A percentile compares a stretch with the other conserved stretches of the same genome.
phyloP scores from a whole-genome alignment of 2,888 invertebrate species.

The Caenorhabditis macrosperma region DNA sequence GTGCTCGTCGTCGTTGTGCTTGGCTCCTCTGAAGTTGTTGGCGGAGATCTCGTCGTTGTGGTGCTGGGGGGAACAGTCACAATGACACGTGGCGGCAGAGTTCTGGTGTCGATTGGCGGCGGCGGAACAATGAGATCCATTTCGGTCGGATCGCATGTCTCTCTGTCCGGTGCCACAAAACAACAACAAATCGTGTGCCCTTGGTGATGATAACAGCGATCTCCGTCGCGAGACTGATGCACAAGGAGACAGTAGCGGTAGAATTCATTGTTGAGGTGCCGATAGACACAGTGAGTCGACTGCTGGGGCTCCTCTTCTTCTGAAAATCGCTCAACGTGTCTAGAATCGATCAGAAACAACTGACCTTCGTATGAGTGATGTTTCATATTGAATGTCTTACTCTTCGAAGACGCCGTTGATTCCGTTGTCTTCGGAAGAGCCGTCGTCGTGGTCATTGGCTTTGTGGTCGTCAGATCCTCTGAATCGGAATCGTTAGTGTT shows the following conservation, averaged over 20 bases:
- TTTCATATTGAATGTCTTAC: conserved; percentile 40
- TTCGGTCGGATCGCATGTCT: conserved; percentile 68
- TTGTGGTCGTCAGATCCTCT: conserved; percentile 47
- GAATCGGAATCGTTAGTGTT: background rate
- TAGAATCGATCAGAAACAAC: background rate
- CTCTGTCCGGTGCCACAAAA: conserved; percentile 65
- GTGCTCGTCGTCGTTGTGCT: conserved; percentile 29
- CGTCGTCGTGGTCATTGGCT: conserved; percentile 48
- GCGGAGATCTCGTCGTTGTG: conserved; percentile 30
- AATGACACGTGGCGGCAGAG: conserved; percentile 35
- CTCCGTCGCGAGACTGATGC: conserved; percentile 54
- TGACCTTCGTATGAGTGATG: conserved; percentile 25
- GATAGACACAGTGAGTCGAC: conserved; percentile 64
- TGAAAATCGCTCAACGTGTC: background rate
- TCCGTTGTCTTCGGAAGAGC: conserved; percentile 16
- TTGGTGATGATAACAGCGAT: conserved; percentile 66
- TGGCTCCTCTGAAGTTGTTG: conserved; percentile 53
- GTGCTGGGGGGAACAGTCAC: conserved; percentile 48
- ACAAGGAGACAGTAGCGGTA: conserved; percentile 69
- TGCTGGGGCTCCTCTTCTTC: conserved; percentile 51
- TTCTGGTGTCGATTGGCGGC: conserved; percentile 15
- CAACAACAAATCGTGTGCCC: conserved; percentile 70
- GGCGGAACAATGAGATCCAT: conserved; percentile 67
- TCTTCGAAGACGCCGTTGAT: conserved; percentile 23
- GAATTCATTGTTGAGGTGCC: conserved; percentile 68